These are phyloP conservation scores for Parauchenoglanis ngamensis DNA, from an alignment of 2,797 vertebrate species.

Conservation along the genomic window DNA sequence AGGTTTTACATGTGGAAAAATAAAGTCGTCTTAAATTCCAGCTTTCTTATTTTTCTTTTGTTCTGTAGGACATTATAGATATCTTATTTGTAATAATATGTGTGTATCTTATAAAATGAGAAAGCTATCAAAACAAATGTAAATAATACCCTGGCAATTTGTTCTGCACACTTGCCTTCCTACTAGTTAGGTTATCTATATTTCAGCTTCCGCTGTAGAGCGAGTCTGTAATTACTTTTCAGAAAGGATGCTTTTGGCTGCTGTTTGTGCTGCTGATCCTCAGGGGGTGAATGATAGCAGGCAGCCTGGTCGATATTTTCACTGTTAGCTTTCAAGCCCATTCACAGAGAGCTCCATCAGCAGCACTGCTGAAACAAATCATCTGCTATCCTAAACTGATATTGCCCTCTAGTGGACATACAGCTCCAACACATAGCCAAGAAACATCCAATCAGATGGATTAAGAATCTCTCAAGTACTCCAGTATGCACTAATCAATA, in stretches of 20 bases:
- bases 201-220: not conserved
- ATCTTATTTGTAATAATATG: not conserved
- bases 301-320: conserved; percentile 36
- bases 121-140: not conserved
- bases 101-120: not conserved
- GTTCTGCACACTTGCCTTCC: not conserved
- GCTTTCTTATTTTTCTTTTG: not conserved
- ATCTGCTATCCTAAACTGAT: conserved; percentile 26
- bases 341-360: conserved; percentile 16
- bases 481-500: not conserved
- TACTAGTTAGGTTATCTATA: not conserved
- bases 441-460: not conserved
- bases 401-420: conserved; percentile 70
- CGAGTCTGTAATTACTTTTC: conserved; percentile 7
- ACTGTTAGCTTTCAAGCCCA: conserved; percentile 23
- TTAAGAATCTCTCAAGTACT: not conserved
- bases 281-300: conserved; percentile 31
- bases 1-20: not conserved
- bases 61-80: not conserved
- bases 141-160: not conserved
- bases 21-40: not conserved
- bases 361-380: not conserved
- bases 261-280: conserved; percentile 13
- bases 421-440: conserved; percentile 38
- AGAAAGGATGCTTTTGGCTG: conserved; percentile 12